These are phyloP conservation scores for Linepithema humile DNA, from an alignment of 1,140 invertebrate genomes.

Conservation along the genomic window DNA sequence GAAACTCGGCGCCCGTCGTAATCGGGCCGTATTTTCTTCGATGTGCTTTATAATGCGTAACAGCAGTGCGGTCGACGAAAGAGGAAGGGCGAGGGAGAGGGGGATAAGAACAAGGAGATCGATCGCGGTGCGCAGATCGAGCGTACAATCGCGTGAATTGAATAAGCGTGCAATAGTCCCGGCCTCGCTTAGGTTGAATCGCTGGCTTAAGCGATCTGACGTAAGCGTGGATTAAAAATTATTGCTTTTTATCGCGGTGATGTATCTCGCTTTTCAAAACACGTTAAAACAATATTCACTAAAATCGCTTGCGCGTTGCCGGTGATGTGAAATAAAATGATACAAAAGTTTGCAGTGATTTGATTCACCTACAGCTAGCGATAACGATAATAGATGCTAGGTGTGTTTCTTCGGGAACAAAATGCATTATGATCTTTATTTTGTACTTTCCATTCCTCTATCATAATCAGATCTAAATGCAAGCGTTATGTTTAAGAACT, in stretches of 20 bases:
- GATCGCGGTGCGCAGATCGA: conserved; percentile 42
- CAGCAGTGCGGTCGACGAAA: neutral
- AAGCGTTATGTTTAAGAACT: neutral
- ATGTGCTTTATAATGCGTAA: conserved; percentile 38
- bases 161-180: neutral
- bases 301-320: neutral
- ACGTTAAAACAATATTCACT: neutral
- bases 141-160: conserved; percentile 5
- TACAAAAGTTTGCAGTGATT: neutral
- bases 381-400: neutral
- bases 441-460: neutral
- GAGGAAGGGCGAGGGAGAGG: neutral
- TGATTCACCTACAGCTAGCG: neutral
- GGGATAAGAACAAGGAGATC: neutral
- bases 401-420: neutral
- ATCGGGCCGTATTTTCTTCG: conserved; percentile 60
- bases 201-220: too few relatives aligned
- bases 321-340: neutral
- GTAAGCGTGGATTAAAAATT: too few relatives aligned
- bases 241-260: too few relatives aligned
- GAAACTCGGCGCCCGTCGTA: conserved; percentile 56
- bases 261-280: neutral
- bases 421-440: neutral
- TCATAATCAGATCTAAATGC: neutral
- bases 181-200: too few relatives aligned